Conservation (phyloP, 2,888 invertebrate species). For the Tipula lateralis region DNA sequence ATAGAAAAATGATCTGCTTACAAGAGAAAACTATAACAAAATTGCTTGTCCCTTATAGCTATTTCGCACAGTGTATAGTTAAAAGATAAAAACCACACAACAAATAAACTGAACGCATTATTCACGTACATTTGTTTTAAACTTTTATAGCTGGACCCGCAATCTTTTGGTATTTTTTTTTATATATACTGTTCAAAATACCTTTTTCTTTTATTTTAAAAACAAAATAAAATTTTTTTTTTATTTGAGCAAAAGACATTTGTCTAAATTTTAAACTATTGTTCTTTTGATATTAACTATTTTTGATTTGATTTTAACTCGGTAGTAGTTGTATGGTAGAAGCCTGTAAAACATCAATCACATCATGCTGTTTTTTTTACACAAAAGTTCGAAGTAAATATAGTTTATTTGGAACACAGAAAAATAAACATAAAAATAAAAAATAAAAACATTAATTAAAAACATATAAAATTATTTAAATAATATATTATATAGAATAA, state of each 20-base stretch:
- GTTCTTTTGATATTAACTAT: constrained; percentile 15
- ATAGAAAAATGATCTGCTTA: no score
- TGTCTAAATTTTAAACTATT: neutral
- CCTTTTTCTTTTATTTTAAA: neutral
- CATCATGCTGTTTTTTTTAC: constrained; percentile 3
- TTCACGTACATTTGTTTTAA: constrained; percentile 19
- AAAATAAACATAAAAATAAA: neutral
- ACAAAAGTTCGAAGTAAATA: neutral
- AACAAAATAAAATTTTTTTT: neutral
- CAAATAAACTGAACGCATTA: constrained; percentile 24
- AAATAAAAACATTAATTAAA: neutral
- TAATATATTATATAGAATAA: neutral
- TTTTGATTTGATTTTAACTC: neutral
- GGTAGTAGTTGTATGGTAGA: constrained; percentile 9
- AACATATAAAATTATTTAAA: constrained; percentile 11
- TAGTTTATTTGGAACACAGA: neutral
- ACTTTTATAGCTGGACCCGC: neutral
- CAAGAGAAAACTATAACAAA: no score
- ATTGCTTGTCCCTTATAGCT: no score
- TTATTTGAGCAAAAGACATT: neutral
- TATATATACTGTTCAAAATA: neutral
- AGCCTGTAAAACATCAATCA: constrained; percentile 11
- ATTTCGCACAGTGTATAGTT: no score
- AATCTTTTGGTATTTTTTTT: constrained; percentile 12
- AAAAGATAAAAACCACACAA: neutral